phyloP scores from a whole-genome alignment of 2,797 vertebrate genomes.

The Naso thynnoides region DNA sequence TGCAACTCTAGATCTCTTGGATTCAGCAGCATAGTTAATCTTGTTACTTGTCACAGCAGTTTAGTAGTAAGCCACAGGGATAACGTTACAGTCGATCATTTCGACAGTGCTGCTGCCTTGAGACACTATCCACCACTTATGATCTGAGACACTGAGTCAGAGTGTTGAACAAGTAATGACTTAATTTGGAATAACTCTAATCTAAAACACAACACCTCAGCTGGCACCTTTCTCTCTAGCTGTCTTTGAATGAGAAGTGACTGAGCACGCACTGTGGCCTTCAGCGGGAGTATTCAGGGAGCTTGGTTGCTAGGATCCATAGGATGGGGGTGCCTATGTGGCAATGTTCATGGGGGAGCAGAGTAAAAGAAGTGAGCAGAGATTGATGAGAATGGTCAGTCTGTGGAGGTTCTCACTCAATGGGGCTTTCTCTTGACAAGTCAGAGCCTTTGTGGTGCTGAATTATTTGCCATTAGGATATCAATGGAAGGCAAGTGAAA shows the following conservation, averaged over 20 bases:
- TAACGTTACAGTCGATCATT: constrained; percentile 23
- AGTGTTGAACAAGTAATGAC: not conserved
- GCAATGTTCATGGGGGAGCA: constrained; percentile 64
- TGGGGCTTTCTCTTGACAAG: constrained; percentile 72
- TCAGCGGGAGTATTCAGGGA: constrained; percentile 56
- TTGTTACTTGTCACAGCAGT: constrained; percentile 35
- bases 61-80: constrained; percentile 17
- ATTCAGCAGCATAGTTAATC: constrained; percentile 37
- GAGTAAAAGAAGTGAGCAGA: constrained; percentile 69
- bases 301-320: constrained; percentile 82
- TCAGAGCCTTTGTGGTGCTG: constrained; percentile 79
- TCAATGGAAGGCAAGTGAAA: constrained; percentile 71
- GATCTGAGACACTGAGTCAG: not conserved
- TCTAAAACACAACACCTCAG: constrained; percentile 6
- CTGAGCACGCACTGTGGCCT: constrained; percentile 45
- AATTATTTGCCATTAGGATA: constrained; percentile 80
- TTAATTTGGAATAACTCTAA: constrained; percentile 13
- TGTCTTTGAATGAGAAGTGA: constrained; percentile 15
- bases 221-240: constrained; percentile 3
- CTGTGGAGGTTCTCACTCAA: constrained; percentile 69
- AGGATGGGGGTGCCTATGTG: constrained; percentile 67
- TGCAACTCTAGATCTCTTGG: constrained; percentile 21
- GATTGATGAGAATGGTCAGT: constrained; percentile 82
- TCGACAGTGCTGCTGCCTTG: constrained; percentile 19
- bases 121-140: not conserved